Percentiles rank a stretch among this genome's conserved stretches.
Conservation (phyloP, 2,113 vertebrate genomes). For the Planiliza haematocheilus region DNA sequence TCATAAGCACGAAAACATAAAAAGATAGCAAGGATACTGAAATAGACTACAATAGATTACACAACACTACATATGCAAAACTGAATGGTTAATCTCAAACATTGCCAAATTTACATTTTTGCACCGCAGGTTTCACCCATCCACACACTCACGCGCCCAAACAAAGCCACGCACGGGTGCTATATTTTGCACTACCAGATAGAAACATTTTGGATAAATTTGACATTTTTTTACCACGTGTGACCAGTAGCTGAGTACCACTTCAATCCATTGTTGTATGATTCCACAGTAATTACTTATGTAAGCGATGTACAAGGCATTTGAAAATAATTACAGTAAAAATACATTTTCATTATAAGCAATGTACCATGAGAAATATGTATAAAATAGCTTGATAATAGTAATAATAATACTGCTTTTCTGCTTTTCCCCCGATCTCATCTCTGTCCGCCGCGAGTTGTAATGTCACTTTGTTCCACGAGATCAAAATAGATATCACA, state of each 20-base stretch:
- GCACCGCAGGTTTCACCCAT: slow-evolving; percentile 31
- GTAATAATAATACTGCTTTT: slow-evolving; percentile 69
- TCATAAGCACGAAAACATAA: slow-evolving; percentile 62
- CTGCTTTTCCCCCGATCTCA: slow-evolving; percentile 58
- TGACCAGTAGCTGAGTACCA: slow-evolving; percentile 48
- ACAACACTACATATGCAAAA: slow-evolving; percentile 79
- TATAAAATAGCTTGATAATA: slow-evolving; percentile 80
- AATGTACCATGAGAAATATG: slow-evolving; percentile 79
- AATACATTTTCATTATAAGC: slow-evolving; percentile 79
- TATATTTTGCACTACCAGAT: slow-evolving; percentile 66
- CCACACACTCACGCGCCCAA: slow-evolving; percentile 22
- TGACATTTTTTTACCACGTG: slow-evolving; percentile 42
- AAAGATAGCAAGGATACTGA: slow-evolving; percentile 73
- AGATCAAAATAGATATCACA: slow-evolving; percentile 81
- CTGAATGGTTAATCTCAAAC: slow-evolving; percentile 65
- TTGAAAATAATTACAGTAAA: slow-evolving; percentile 79
- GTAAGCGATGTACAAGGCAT: slow-evolving; percentile 73
- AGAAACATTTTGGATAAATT: slow-evolving; percentile 62
- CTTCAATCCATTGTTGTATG: slow-evolving; percentile 49
- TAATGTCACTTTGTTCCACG: slow-evolving; percentile 75
- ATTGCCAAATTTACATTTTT: slow-evolving; percentile 78
- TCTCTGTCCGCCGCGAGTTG: slow-evolving; percentile 58
- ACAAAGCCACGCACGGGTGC: slow-evolving; percentile 29
- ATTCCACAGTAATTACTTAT: slow-evolving; percentile 65
- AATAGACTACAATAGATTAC: slow-evolving; percentile 79